These are phyloP conservation scores for Agonopterix alstromeriana DNA, from an alignment of 2,888 invertebrate genomes.

Conservation along the genomic window DNA sequence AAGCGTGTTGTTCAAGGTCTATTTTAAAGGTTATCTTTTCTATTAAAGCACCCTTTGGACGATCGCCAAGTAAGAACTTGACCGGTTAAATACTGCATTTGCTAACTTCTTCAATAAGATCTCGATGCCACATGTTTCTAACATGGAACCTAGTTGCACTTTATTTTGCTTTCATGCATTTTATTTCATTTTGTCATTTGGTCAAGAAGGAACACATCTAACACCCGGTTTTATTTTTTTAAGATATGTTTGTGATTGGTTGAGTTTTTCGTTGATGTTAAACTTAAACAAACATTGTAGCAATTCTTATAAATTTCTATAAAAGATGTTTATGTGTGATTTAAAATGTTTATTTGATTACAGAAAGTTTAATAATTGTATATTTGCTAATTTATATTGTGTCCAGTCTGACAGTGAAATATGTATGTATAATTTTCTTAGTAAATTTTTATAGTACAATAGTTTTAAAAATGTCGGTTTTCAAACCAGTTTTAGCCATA, in stretches of 20 bases:
- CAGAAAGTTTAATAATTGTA: no score
- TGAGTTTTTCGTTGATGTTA: slow-evolving; percentile 4
- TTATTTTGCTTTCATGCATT: slow-evolving; percentile 6
- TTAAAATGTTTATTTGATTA: no score
- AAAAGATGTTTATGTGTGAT: neutral
- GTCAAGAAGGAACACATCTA: slow-evolving; percentile 5
- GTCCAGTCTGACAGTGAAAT: no score
- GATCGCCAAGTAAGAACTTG: slow-evolving; percentile 32
- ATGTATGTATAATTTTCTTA: no score
- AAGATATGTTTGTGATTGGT: neutral
- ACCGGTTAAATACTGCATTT: slow-evolving; percentile 19
- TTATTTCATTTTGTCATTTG: slow-evolving; percentile 2
- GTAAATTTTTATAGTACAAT: no score
- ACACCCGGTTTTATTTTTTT: slow-evolving; percentile 2
- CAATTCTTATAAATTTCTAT: neutral
- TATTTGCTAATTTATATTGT: no score
- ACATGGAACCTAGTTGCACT: neutral
- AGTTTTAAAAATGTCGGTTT: no score
- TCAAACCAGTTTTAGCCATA: no score
- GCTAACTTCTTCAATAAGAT: neutral
- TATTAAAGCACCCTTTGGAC: slow-evolving; percentile 40
- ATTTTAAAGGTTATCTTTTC: slow-evolving; percentile 24
- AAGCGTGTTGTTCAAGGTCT: slow-evolving; percentile 38
- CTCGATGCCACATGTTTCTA: neutral
- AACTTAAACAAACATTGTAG: neutral